phyloP scores from a whole-genome alignment of 2,797 vertebrate genomes.

The Smutsia temminckii region DNA sequence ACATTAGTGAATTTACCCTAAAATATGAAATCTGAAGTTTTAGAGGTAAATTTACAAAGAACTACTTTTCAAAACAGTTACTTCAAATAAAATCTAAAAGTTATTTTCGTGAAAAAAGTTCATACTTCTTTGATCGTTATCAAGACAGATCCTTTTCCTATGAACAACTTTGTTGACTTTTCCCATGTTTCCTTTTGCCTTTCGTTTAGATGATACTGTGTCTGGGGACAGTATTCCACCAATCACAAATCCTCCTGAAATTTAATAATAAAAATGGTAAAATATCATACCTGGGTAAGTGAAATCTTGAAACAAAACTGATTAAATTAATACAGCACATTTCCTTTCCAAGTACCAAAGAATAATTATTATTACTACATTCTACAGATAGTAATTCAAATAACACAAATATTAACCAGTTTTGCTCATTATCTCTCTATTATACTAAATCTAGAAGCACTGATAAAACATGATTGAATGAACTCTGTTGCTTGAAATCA shows the following conservation, averaged over 20 bases:
- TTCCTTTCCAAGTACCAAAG: slow-evolving; percentile 32
- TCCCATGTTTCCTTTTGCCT: slow-evolving; percentile 46
- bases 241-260: slow-evolving; percentile 82
- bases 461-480: not conserved
- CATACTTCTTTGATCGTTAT: slow-evolving; percentile 76
- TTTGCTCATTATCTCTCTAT: slow-evolving; percentile 1
- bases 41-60: slow-evolving; percentile 3
- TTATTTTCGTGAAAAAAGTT: slow-evolving; percentile 45
- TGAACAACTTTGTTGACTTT: slow-evolving; percentile 49
- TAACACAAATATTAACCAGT: not conserved
- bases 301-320: slow-evolving; percentile 44
- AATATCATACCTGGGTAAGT: not conserved
- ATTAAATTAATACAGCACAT: not conserved
- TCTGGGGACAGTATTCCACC: slow-evolving; percentile 79
- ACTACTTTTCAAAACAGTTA: slow-evolving; percentile 51
- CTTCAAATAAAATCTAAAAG: slow-evolving; percentile 58
- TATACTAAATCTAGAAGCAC: not conserved
- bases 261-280: slow-evolving; percentile 58
- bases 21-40: slow-evolving; percentile 19
- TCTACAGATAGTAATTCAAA: slow-evolving; percentile 2
- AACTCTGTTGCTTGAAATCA: slow-evolving; percentile 29
- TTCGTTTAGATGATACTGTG: slow-evolving; percentile 29
- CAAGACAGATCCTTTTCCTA: slow-evolving; percentile 37
- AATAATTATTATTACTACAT: not conserved
- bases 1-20: slow-evolving; percentile 3